Conservation (phyloP, 1,140 invertebrate genomes). For the Pachypeltis micranthus region DNA sequence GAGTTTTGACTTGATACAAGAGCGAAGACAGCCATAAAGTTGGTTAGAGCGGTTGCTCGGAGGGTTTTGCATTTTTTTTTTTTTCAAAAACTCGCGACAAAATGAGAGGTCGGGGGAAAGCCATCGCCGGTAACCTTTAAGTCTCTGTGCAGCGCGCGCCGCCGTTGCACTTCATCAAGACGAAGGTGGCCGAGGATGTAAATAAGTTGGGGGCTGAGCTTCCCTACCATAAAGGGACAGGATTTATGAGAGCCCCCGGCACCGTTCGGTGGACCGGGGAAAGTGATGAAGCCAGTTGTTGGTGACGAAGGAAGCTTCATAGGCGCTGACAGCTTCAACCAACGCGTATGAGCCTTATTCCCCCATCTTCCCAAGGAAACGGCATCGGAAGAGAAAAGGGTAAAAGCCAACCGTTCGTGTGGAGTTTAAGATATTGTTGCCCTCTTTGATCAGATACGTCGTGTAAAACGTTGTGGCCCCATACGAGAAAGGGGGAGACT, state of each 20-base stretch:
- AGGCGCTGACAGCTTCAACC: not conserved
- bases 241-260: not conserved
- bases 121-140: slow-evolving; percentile 4
- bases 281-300: not conserved
- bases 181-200: slow-evolving; percentile 3
- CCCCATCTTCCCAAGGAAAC: not conserved
- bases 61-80: too few species aligned
- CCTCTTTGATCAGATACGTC: slow-evolving; percentile 2
- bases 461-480: not conserved
- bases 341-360: not conserved
- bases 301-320: not conserved
- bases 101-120: too few species aligned
- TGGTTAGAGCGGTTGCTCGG: too few species aligned
- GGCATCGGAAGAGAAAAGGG: not conserved
- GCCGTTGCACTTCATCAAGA: not conserved
- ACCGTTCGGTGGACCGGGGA: not conserved
- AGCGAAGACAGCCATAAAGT: too few species aligned
- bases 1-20: too few species aligned
- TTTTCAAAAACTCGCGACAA: too few species aligned
- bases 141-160: not conserved
- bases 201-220: not conserved
- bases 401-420: slow-evolving; percentile 2
- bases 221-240: not conserved
- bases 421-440: slow-evolving; percentile 8
- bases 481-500: not conserved